Conservation (phyloP, 2,888 invertebrate species). For the Habrosyne pyritoides region DNA sequence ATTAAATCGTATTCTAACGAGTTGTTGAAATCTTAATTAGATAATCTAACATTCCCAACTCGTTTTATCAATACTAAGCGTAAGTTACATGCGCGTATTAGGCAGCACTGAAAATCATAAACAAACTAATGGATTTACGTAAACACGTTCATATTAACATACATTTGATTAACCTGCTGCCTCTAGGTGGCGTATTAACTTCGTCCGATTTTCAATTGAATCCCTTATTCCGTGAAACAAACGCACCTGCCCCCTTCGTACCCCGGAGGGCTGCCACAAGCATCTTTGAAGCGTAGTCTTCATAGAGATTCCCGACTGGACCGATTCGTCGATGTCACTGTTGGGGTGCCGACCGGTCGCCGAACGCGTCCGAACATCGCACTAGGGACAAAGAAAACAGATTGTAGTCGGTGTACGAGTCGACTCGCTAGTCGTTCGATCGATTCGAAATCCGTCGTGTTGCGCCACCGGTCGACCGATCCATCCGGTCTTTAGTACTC, state of each 20-base stretch:
- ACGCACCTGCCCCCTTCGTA: slow-evolving; percentile 56
- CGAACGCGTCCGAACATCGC: slow-evolving; percentile 46
- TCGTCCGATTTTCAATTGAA: slow-evolving; percentile 57
- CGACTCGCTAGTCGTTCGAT: slow-evolving; percentile 30
- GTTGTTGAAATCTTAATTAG: not conserved
- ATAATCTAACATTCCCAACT: not conserved
- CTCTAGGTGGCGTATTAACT: slow-evolving; percentile 48
- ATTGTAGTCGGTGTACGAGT: slow-evolving; percentile 60
- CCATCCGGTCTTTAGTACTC: slow-evolving; percentile 52
- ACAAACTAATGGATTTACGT: slow-evolving; percentile 11
- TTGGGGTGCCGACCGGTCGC: slow-evolving; percentile 42
- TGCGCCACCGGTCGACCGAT: slow-evolving; percentile 48
- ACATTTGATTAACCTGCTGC: slow-evolving; percentile 36
- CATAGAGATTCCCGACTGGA: slow-evolving; percentile 46
- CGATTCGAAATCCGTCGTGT: slow-evolving; percentile 32
- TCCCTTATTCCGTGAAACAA: slow-evolving; percentile 51
- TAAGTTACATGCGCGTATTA: slow-evolving; percentile 5
- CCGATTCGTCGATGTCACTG: slow-evolving; percentile 55
- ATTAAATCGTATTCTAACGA: not conserved
- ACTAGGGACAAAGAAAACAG: slow-evolving; percentile 76
- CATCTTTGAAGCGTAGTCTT: slow-evolving; percentile 51
- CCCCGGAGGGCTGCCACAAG: slow-evolving; percentile 41
- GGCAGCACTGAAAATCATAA: slow-evolving; percentile 12
- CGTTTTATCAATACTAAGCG: not conserved
- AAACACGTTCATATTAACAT: not conserved